Conservation (phyloP, 1,140 invertebrate genomes). For the Drosophila kohkoa region DNA sequence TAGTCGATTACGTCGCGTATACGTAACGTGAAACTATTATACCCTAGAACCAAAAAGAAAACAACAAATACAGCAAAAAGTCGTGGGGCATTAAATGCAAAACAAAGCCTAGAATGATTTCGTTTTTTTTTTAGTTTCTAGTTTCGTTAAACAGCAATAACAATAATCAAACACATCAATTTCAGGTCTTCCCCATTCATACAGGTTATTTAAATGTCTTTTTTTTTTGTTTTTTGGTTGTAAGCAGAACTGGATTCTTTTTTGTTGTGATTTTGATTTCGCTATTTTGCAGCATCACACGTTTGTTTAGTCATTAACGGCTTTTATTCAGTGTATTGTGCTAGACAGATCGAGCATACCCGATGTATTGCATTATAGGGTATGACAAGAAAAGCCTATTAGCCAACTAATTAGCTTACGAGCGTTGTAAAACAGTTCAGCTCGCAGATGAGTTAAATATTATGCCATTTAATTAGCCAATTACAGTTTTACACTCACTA, state of each 20-base stretch:
- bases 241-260: constrained; percentile 27
- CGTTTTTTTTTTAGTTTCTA: background rate
- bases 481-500: background rate
- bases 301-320: constrained; percentile 1
- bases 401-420: constrained; percentile 49
- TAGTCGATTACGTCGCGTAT: constrained; percentile 23
- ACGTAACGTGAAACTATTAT: background rate
- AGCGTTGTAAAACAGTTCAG: background rate
- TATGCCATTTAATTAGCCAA: background rate
- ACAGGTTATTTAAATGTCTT: constrained; percentile 29
- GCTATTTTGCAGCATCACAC: background rate
- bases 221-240: background rate
- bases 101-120: background rate
- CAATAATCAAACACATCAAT: constrained; percentile 16
- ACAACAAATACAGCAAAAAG: background rate
- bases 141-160: background rate
- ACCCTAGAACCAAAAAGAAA: background rate
- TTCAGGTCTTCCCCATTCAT: constrained; percentile 31
- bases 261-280: background rate
- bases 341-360: background rate
- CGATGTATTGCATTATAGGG: background rate
- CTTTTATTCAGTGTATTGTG: background rate
- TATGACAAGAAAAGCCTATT: constrained; percentile 35
- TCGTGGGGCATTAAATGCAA: background rate
- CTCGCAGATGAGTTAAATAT: background rate